A percentile compares a stretch with the other conserved stretches of the same genome.
Conservation (phyloP, 2,113 vertebrate species). For the Anoura caudifer region DNA sequence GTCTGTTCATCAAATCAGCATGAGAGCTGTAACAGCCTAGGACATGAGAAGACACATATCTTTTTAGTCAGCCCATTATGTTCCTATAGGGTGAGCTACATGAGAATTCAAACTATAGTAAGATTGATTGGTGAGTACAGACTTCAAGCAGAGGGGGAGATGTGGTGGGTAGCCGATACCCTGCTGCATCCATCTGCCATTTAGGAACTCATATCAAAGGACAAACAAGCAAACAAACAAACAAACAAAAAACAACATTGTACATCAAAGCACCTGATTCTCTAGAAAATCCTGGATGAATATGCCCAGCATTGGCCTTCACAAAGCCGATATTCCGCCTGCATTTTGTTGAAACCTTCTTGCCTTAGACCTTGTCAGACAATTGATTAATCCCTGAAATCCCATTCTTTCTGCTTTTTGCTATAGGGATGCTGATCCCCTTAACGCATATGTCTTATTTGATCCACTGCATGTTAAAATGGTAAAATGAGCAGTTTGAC, state of each 20-base stretch:
- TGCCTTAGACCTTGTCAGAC: not conserved
- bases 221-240: not conserved
- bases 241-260: not conserved
- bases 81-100: not conserved
- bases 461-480: not conserved
- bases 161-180: not conserved
- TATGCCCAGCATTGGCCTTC: not conserved
- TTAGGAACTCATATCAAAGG: not conserved
- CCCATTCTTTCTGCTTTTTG: not conserved
- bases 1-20: not conserved
- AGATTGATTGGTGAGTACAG: not conserved
- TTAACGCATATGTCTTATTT: not conserved
- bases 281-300: not conserved
- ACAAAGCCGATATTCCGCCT: not conserved
- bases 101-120: not conserved
- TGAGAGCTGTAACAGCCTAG: not conserved
- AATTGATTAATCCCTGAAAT: not conserved
- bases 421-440: not conserved
- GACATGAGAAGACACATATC: not conserved
- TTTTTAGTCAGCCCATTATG: not conserved
- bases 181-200: not conserved
- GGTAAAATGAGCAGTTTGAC: not conserved
- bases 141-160: not conserved
- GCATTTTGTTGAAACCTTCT: not conserved
- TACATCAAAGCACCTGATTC: not conserved